A percentile compares a stretch with the other conserved stretches of the same genome.
These are phyloP conservation scores for Python bivittatus DNA, from an alignment of 2,113 vertebrate genomes.

Conservation along the genomic window DNA sequence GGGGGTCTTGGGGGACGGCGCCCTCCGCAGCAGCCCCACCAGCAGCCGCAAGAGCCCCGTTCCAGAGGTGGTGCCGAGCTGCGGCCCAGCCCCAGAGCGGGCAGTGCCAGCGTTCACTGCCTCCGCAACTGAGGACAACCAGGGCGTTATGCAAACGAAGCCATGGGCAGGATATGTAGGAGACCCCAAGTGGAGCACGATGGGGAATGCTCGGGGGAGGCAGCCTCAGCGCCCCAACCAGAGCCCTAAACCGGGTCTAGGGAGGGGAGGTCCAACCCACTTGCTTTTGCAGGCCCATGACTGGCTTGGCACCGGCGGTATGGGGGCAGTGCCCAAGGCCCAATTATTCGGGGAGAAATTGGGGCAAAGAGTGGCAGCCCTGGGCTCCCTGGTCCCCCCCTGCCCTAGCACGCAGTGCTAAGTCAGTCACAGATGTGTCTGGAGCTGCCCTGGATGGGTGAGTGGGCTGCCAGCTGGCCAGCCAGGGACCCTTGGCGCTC, in stretches of 20 bases:
- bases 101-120: no score
- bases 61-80: no score
- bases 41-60: no score
- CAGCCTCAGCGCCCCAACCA: no score
- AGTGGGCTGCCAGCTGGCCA: neutral
- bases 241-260: neutral
- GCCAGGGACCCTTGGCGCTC: neutral
- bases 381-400: neutral
- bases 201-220: no score
- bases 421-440: neutral
- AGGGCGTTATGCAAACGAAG: no score
- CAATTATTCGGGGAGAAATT: neutral
- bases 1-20: no score
- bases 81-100: no score
- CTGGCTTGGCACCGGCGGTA: neutral
- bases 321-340: neutral
- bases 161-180: no score
- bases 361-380: neutral
- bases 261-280: neutral
- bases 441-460: neutral
- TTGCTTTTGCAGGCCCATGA: neutral
- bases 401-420: neutral
- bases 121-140: no score
- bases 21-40: no score
- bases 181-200: no score